Evolutionary conservation across 2,888 invertebrate genomes (phyloP), one percentile per base, ranked within the genome.

Genomic region (Hetaerina titia): DNA sequence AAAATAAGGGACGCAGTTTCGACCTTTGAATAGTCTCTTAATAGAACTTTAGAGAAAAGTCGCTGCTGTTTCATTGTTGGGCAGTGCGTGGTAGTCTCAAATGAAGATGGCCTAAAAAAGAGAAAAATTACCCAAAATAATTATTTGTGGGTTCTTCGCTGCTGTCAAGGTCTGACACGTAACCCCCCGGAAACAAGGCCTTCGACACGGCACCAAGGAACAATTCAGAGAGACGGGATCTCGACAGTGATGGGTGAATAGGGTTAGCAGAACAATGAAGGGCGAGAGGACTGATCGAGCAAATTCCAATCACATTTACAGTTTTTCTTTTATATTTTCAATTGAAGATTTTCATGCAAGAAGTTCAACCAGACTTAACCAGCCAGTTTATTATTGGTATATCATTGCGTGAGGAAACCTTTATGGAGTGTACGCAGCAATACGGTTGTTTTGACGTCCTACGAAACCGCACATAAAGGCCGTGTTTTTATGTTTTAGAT

Each of bases 231-330:
- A 31, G 81, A 13, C 31, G 81, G 15, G 22, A 25, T 81, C 81
- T 81, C 81, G 11, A 31, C 25, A 81, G 31, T 31, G 81, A 56
- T 89, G 89, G n/a, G 89, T 13, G 58, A 89, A 89, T 58, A 89
- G 15, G 89, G 57, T 89, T 89, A 89, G 57, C 89, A 89, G 89
- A 89, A 89, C 89, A 89, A 89, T 15, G 57, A 89, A 57, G n/a
- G n/a, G 81, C 25, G 11, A 81, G 81, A 31, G 81, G 13, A 31
- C 4, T 0, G 15, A 22, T 2, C 25, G 31, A 25, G 31, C 81
- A 13, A 31, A 81, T 31, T 6, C 25, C 6, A 81, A 31, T 31
- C 25, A 15, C 81, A 31, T 7, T 5, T 11, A 22, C 22, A 22
- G 69, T 81, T 81, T 31, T 31, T 8, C 15, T 31, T 8, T 2